Evolutionary conservation across 2,888 invertebrate species (phyloP), one percentile per base, ranked within the genome.

Genomic region (Myathropa florea): DNA sequence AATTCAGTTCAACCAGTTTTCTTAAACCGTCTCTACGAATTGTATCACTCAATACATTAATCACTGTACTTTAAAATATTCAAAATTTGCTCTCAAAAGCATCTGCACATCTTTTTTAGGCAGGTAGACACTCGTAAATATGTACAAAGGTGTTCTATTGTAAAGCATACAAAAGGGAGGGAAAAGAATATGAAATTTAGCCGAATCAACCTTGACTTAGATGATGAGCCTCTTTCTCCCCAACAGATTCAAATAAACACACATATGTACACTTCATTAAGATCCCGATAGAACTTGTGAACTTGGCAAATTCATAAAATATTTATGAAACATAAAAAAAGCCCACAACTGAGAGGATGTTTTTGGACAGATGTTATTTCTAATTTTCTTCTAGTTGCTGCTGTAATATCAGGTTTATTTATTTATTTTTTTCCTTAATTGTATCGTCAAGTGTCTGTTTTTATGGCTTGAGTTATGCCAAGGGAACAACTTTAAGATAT

Each of bases 191-290:
- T 59, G 60, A 72, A n/a, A 61, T 18, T 39, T 57, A 0, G n/a
- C 36, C 68, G 63, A 39, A 57, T 57, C 57, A 33, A 57, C 68
- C 80, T 81, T 75, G 75, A 81, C 75, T 81, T 57, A 73, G 24
- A 73, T 73, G 55, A 26, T 80, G 57, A 67, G 6, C 6, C 30
- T 30, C 30, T 4, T n/a, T 39, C n/a, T 4, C 4, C 3, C 14
- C 18, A 46, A 6, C 46, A n/a, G 18, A 46, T 18, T 1, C 18
- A 18, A 18, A 9, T 33, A 9, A 9, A n/a, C n/a, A 39, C 3
- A n/a, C n/a, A 4, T n/a, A 18, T 9, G n/a, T 46, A 18, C 46
- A 18, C 6, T 18, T 18, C 46, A 18, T 46, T 39, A 39, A 18
- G 46, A 46, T 18, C 6, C 46, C 60, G 46, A 70, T 59, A 71